Percentiles rank a stretch among this genome's conserved stretches.
Evolutionary conservation across 2,888 invertebrate genomes (phyloP).

Genomic region (Acheta domesticus): DNA sequence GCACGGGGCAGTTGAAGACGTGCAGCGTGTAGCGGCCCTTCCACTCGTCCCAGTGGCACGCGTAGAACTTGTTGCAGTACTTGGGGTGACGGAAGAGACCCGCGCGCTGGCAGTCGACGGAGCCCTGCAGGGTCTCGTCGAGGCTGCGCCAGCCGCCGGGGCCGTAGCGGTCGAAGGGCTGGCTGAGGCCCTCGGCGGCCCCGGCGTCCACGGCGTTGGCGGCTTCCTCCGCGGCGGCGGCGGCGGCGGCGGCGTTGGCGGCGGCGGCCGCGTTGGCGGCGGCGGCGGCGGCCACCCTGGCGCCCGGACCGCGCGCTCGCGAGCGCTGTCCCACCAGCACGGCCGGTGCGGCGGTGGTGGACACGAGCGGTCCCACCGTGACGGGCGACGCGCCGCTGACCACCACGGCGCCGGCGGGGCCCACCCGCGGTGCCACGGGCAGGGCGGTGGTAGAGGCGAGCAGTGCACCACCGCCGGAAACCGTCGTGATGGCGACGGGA

Average conservation of each 20-base stretch:
- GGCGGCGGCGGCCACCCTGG: constrained; percentile 37
- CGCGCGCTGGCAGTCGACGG: constrained; percentile 51
- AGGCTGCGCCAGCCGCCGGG: constrained; percentile 60
- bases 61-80: constrained; percentile 77
- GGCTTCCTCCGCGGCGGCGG: constrained; percentile 36
- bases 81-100: constrained; percentile 65
- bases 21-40: constrained; percentile 72
- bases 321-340: background rate
- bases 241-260: constrained; percentile 41
- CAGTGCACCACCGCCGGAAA: background rate
- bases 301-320: background rate
- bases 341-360: background rate
- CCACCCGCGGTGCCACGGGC: background rate
- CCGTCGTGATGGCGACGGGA: background rate
- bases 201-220: constrained; percentile 38
- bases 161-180: constrained; percentile 56
- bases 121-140: constrained; percentile 57
- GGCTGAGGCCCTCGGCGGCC: constrained; percentile 43
- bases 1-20: constrained; percentile 74
- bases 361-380: background rate
- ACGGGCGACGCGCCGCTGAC: background rate
- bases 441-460: background rate
- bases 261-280: constrained; percentile 36
- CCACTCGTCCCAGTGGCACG: constrained; percentile 75
- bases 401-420: background rate